Conservation (phyloP, 1,140 invertebrate genomes). For the Sipha flava region DNA sequence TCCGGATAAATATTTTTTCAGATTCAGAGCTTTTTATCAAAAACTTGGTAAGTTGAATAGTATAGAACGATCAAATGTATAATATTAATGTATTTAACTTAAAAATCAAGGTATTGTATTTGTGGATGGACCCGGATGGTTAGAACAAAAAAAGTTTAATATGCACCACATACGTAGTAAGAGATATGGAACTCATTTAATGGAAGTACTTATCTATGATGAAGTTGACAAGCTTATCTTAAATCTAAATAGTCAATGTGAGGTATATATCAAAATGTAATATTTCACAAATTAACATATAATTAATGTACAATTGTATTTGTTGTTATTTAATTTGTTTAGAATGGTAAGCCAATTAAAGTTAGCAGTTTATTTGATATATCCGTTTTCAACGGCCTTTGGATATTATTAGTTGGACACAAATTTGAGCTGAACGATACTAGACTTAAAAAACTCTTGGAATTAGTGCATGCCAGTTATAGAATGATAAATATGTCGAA, state of each 20-base stretch:
- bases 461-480: slow-evolving; percentile 51
- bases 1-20: slow-evolving; percentile 60
- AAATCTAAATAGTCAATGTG: slow-evolving; percentile 38
- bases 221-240: slow-evolving; percentile 51
- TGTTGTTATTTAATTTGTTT: background rate
- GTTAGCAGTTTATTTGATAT: slow-evolving; percentile 48
- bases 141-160: slow-evolving; percentile 51
- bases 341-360: slow-evolving; percentile 33
- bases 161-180: slow-evolving; percentile 53
- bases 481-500: slow-evolving; percentile 55
- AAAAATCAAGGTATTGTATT: slow-evolving; percentile 53
- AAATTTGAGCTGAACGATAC: slow-evolving; percentile 51
- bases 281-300: background rate
- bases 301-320: background rate
- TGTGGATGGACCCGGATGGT: slow-evolving; percentile 54
- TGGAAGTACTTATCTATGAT: slow-evolving; percentile 50
- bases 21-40: slow-evolving; percentile 54
- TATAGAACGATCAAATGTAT: background rate
- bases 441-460: slow-evolving; percentile 48
- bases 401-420: slow-evolving; percentile 54
- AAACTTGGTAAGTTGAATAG: slow-evolving; percentile 49
- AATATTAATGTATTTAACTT: background rate
- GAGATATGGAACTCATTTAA: slow-evolving; percentile 52
- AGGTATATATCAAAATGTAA: no score
- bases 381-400: slow-evolving; percentile 60